A percentile compares a stretch with the other conserved stretches of the same genome.
phyloP scores from a whole-genome alignment of 2,113 vertebrate genomes.

The Vidua chalybeata region DNA sequence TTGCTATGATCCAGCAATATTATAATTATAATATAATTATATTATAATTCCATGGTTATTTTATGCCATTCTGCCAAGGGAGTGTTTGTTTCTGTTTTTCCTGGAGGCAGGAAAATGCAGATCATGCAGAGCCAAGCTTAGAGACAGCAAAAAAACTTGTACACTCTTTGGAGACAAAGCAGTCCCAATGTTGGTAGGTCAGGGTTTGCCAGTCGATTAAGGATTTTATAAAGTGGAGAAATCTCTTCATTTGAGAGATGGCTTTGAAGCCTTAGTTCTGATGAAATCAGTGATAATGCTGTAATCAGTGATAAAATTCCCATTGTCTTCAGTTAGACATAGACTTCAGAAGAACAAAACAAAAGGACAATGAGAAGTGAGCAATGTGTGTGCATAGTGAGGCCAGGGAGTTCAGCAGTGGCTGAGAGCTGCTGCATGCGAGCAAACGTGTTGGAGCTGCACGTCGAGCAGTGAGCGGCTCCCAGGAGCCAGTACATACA shows the following conservation, averaged over 20 bases:
- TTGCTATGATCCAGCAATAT: background rate
- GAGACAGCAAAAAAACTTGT: background rate
- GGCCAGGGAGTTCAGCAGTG: background rate
- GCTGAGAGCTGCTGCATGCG: background rate
- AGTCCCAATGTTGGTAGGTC: background rate
- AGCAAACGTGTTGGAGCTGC: fast-evolving
- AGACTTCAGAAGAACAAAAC: background rate
- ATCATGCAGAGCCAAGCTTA: background rate
- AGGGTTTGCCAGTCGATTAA: background rate
- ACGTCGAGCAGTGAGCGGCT: background rate
- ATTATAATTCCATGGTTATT: background rate
- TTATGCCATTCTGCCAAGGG: background rate
- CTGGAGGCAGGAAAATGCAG: background rate
- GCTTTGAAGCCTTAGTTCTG: background rate
- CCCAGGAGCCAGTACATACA: background rate
- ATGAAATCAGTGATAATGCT: background rate
- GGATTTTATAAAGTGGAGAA: background rate
- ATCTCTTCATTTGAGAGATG: background rate
- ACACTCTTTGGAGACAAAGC: background rate
- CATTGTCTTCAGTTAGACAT: background rate
- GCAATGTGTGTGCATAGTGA: background rate
- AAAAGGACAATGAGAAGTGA: background rate
- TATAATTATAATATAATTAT: too few relatives aligned
- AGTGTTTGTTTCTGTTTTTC: background rate
- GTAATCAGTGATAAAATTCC: background rate